Evolutionary conservation across 2,888 invertebrate species (phyloP).

Genomic region (Cordilura impudica): DNA sequence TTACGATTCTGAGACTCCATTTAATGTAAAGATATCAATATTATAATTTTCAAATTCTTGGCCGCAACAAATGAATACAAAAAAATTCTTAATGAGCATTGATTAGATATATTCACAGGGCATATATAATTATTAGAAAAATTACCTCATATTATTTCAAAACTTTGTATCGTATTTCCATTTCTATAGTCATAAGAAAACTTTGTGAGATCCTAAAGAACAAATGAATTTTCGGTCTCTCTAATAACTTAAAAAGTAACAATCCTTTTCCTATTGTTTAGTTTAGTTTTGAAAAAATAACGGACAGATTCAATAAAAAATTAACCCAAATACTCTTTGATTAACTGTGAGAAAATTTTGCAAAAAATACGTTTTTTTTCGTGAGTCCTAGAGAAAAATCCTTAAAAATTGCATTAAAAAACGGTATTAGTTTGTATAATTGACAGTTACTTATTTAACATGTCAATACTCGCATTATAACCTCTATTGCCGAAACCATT

Average conservation of each 20-base stretch:
- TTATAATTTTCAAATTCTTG: too few relatives aligned
- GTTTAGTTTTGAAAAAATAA: neutral
- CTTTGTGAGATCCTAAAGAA: neutral
- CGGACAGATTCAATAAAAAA: slow-evolving; percentile 19
- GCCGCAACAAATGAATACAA: too few relatives aligned
- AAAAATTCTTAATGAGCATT: too few relatives aligned
- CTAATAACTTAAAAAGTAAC: neutral
- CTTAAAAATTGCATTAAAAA: slow-evolving; percentile 34
- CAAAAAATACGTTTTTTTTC: slow-evolving; percentile 58
- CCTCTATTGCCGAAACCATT: slow-evolving; percentile 22
- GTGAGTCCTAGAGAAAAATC: neutral
- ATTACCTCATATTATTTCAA: too few relatives aligned
- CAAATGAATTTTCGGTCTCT: neutral
- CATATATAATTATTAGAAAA: too few relatives aligned
- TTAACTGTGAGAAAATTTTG: slow-evolving; percentile 57
- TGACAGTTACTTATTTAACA: slow-evolving; percentile 55
- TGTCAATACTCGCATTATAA: slow-evolving; percentile 44
- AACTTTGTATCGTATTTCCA: too few relatives aligned
- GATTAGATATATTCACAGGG: too few relatives aligned
- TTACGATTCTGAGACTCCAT: too few relatives aligned
- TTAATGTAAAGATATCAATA: too few relatives aligned
- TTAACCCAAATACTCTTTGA: slow-evolving; percentile 9
- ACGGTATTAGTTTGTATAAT: slow-evolving; percentile 30
- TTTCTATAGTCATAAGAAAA: too few relatives aligned
- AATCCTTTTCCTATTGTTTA: slow-evolving; percentile 3